phyloP scores from a whole-genome alignment of 2,888 invertebrate species.

The Exephanes ischioxanthus region DNA sequence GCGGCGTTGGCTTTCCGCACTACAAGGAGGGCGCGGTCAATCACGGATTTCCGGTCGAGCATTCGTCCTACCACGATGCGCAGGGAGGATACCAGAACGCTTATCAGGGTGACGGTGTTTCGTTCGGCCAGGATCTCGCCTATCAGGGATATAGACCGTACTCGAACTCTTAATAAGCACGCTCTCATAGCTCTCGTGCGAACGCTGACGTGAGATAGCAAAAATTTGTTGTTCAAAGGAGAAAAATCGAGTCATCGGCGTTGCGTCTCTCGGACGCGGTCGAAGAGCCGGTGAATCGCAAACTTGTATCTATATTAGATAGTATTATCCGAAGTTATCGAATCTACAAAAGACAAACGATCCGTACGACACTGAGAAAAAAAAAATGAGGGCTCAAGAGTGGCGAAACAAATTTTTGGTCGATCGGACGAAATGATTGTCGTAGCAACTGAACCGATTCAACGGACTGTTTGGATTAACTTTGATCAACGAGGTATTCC shows the following conservation, averaged over 20 bases:
- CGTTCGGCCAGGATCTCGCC: constrained; percentile 90
- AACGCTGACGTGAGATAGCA: constrained; percentile 14
- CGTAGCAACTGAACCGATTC: too few relatives aligned
- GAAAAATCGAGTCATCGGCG: background rate
- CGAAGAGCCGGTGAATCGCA: constrained; percentile 41
- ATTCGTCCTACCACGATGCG: constrained; percentile 82
- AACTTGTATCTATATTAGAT: constrained; percentile 31
- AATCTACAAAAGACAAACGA: constrained; percentile 29
- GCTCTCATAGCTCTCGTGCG: background rate
- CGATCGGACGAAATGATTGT: too few relatives aligned
- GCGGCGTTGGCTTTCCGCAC: constrained; percentile 91
- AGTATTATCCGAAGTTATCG: constrained; percentile 30
- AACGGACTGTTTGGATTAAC: too few relatives aligned
- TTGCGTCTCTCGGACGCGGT: background rate
- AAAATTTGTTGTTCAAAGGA: background rate
- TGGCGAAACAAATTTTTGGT: too few relatives aligned
- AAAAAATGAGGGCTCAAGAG: too few relatives aligned
- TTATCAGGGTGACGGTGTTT: constrained; percentile 86
- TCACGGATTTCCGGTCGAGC: constrained; percentile 77
- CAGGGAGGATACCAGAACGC: constrained; percentile 80
- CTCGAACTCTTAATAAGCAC: constrained; percentile 67
- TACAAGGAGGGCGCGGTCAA: constrained; percentile 86
- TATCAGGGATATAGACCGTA: constrained; percentile 89
- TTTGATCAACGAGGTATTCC: too few relatives aligned
- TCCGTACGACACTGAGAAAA: background rate